Percentiles rank a stretch among this genome's conserved stretches.
These are phyloP conservation scores for Trichopoda pennipes DNA, from an alignment of 2,888 invertebrate genomes.

Conservation along the genomic window DNA sequence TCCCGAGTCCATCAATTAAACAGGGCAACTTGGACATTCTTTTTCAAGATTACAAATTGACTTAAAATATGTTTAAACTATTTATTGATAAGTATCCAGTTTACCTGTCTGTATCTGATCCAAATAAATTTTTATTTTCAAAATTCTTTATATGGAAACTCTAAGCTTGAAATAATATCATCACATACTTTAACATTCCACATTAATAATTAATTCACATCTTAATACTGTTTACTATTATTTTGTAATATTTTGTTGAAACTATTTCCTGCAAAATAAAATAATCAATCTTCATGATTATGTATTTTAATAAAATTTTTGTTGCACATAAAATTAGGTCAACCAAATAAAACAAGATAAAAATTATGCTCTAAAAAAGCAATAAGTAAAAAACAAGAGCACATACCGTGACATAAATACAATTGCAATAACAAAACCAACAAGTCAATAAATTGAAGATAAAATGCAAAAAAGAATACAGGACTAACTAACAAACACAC, in stretches of 20 bases:
- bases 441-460: slow-evolving; percentile 30
- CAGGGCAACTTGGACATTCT: no score
- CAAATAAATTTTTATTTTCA: no score
- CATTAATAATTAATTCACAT: not conserved
- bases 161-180: no score
- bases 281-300: not conserved
- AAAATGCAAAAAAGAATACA: slow-evolving; percentile 10
- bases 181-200: not conserved
- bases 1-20: no score
- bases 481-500: not conserved
- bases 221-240: not conserved
- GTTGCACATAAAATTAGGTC: slow-evolving; percentile 23
- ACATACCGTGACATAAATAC: slow-evolving; percentile 15
- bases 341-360: slow-evolving; percentile 5
- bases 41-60: no score
- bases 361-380: slow-evolving; percentile 33
- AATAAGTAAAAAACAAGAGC: not conserved
- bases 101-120: no score
- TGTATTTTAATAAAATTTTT: not conserved
- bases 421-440: not conserved
- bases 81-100: no score
- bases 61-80: no score
- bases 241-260: not conserved
- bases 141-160: no score
- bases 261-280: not conserved